Evolutionary conservation across 2,888 invertebrate genomes (phyloP).

Genomic region (Timema cristinae): DNA sequence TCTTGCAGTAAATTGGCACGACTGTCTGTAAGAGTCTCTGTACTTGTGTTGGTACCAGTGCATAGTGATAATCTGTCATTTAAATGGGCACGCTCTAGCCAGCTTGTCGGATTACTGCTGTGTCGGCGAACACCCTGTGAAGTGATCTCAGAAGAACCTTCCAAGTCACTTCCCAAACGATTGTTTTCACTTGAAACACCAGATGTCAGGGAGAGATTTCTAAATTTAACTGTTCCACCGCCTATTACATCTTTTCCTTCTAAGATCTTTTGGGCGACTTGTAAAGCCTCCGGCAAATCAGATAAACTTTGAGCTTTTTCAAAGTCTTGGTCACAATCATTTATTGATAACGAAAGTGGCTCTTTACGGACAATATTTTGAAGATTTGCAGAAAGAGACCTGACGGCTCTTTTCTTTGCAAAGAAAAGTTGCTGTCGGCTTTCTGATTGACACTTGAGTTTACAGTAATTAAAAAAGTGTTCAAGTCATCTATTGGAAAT

Average conservation of each 20-base stretch:
- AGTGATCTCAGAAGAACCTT: too few relatives aligned
- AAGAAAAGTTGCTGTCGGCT: slow-evolving; percentile 37
- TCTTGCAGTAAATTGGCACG: slow-evolving; percentile 35
- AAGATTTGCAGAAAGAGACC: slow-evolving; percentile 80
- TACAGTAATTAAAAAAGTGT: slow-evolving; percentile 12
- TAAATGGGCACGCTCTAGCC: slow-evolving; percentile 22
- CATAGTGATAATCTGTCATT: slow-evolving; percentile 20
- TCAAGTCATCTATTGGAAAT: slow-evolving; percentile 39
- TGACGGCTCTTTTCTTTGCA: slow-evolving; percentile 73
- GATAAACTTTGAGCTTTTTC: slow-evolving; percentile 61
- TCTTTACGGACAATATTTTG: slow-evolving; percentile 64
- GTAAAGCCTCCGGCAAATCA: slow-evolving; percentile 51
- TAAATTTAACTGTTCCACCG: slow-evolving; percentile 23
- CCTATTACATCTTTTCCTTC: slow-evolving; percentile 41
- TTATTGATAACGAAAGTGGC: slow-evolving; percentile 35
- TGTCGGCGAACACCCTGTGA: background rate
- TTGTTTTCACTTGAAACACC: too few relatives aligned
- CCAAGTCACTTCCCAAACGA: too few relatives aligned
- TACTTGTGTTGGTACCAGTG: slow-evolving; percentile 36
- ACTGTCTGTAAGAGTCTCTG: slow-evolving; percentile 43
- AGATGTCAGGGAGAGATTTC: slow-evolving; percentile 7
- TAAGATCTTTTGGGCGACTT: slow-evolving; percentile 45
- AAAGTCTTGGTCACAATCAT: slow-evolving; percentile 52
- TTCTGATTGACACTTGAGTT: slow-evolving; percentile 20
- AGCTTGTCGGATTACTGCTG: slow-evolving; percentile 11